Evolutionary conservation across 2,888 invertebrate species (phyloP).

Genomic region (Drosophila peninsularis): DNA sequence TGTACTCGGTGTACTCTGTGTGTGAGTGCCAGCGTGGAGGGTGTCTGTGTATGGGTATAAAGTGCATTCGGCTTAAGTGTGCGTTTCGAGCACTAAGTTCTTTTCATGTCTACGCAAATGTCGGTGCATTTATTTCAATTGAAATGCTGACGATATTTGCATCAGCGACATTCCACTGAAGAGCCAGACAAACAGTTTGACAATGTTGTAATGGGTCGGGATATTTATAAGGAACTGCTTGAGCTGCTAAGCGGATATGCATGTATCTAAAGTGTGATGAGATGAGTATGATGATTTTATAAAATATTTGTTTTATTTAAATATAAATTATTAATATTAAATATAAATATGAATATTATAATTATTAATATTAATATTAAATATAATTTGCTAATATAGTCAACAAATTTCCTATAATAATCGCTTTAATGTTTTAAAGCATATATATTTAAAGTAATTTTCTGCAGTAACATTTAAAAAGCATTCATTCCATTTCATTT

Average conservation of each 20-base stretch:
- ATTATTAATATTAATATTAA: no score
- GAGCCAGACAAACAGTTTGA: constrained; percentile 10
- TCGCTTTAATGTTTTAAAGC: no score
- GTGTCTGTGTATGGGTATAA: constrained; percentile 15
- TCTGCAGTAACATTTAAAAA: no score
- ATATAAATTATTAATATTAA: no score
- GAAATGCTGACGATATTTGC: constrained; percentile 44
- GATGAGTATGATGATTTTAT: no score
- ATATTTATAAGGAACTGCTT: constrained; percentile 44
- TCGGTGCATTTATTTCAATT: constrained; percentile 63
- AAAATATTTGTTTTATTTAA: no score
- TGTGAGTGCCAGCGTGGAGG: background rate
- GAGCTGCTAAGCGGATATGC: constrained; percentile 4
- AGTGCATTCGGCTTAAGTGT: constrained; percentile 52
- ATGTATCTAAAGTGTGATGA: background rate
- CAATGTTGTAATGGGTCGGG: constrained; percentile 13
- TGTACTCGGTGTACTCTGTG: background rate
- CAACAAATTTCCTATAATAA: no score
- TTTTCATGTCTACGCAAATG: constrained; percentile 55
- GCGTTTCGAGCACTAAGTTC: constrained; percentile 47
- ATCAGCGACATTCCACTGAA: constrained; percentile 21
- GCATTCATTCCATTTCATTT: background rate
- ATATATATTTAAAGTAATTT: no score
- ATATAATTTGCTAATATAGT: no score
- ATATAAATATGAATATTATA: no score